Evolutionary conservation across 2,113 vertebrate species (phyloP), one percentile per base, ranked within the genome.

Genomic region (Ctenodactylus gundi): DNA sequence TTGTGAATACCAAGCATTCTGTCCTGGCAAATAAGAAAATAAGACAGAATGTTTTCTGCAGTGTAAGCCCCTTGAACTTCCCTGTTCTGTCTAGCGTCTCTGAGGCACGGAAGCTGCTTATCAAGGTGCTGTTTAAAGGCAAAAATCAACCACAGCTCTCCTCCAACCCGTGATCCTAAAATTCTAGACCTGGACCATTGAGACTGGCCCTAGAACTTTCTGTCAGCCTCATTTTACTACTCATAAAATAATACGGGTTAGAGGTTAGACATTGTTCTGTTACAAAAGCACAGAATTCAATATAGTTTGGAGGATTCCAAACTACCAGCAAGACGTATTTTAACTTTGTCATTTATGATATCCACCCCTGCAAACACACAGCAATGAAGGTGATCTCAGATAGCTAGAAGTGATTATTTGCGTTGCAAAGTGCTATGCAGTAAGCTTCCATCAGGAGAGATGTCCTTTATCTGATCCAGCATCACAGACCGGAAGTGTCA

Each of bases 61-160:
- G 1, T 6, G 34, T 3, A 27, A 39, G 58, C 64, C 78, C 18
- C 49, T 17, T 5, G 46, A 70, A 31, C 12, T 13, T 46, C n/a
- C 6, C 4, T 13, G 10, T 9, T 44, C 18, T 41, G 3, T 10
- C 58, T 1, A 10, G 25, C 12, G 31, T 9, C 1, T 4, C n/a
- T 39, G 46, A 34, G 36, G 31, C 0, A 8, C 0, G n/a, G n/a
- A 1, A 49, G 58, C 21, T 7, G 5, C 7, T 29, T 10, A 0
- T 5, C 0, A 25, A n/a, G 6, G 44, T 17, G 23, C 20, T 12
- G 31, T 31, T 64, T 7, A 5, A 29, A 76, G 44, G 29, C 31
- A 31, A 2, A 4, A 10, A 2, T 2, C 10, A 5, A 1, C 5
- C 25, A 1, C 7, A 1, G 20, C n/a, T 17, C 21, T 2, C n/a